Evolutionary conservation across 2,113 vertebrate genomes (phyloP).

Genomic region (Terrapene triunguis): DNA sequence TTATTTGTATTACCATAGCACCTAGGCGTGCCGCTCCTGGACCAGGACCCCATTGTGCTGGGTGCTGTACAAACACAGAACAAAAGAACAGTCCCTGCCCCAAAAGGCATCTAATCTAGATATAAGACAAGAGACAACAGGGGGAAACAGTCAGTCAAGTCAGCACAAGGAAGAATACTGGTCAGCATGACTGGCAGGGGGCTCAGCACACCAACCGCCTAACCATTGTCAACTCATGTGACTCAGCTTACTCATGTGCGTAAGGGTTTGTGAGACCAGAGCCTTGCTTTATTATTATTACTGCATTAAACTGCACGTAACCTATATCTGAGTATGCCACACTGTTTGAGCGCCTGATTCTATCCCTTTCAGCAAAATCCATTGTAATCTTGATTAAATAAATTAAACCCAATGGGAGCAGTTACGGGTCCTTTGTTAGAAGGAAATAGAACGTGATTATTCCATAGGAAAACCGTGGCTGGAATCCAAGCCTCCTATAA

Average conservation of each 20-base stretch:
- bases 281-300: background rate
- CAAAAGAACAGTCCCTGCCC: background rate
- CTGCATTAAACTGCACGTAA: background rate
- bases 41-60: background rate
- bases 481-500: slow-evolving; percentile 11
- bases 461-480: slow-evolving; percentile 50
- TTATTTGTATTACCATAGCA: fast-evolving
- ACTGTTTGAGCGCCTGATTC: background rate
- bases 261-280: background rate
- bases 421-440: slow-evolving; percentile 36
- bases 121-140: background rate
- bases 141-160: background rate
- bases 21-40: background rate
- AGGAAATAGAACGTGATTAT: background rate
- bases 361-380: slow-evolving; percentile 39
- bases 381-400: slow-evolving; percentile 49
- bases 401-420: slow-evolving; percentile 40
- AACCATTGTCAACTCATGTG: background rate
- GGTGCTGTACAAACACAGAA: fast-evolving
- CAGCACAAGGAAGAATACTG: background rate
- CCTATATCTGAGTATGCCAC: background rate
- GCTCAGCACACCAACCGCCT: background rate
- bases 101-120: background rate
- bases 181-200: fast-evolving
- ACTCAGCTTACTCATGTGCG: background rate